Evolutionary conservation across 1,140 invertebrate genomes (phyloP).

Genomic region (Dolichoris vasculosae): DNA sequence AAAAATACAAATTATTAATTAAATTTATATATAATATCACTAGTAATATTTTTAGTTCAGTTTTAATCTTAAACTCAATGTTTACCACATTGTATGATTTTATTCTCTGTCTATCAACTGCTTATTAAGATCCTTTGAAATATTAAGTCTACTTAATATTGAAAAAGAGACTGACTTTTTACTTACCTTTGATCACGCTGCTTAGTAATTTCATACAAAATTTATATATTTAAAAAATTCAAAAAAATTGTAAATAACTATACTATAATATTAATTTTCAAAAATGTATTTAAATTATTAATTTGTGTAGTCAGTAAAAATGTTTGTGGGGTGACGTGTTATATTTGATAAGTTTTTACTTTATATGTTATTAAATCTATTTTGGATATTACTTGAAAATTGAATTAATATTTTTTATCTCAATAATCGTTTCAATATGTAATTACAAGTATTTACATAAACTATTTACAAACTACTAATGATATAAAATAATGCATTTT

Average conservation of each 20-base stretch:
- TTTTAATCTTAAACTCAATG: neutral
- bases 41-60: neutral
- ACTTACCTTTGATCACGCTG: slow-evolving; percentile 15
- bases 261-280: neutral
- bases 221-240: neutral
- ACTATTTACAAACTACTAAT: no score
- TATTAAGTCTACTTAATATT: slow-evolving; percentile 34
- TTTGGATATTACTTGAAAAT: no score
- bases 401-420: no score
- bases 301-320: no score
- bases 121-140: slow-evolving; percentile 41
- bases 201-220: slow-evolving; percentile 13
- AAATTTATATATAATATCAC: neutral
- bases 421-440: no score
- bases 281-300: no score
- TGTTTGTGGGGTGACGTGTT: no score
- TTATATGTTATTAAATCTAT: no score
- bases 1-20: neutral
- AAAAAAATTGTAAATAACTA: neutral
- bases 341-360: no score
- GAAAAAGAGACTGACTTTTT: slow-evolving; percentile 19
- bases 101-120: neutral
- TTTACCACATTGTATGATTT: slow-evolving; percentile 15
- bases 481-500: no score
- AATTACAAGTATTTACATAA: no score